These are phyloP conservation scores for Petrocephalus schoutedeni DNA, from an alignment of 2,797 vertebrate genomes.

Conservation along the genomic window DNA sequence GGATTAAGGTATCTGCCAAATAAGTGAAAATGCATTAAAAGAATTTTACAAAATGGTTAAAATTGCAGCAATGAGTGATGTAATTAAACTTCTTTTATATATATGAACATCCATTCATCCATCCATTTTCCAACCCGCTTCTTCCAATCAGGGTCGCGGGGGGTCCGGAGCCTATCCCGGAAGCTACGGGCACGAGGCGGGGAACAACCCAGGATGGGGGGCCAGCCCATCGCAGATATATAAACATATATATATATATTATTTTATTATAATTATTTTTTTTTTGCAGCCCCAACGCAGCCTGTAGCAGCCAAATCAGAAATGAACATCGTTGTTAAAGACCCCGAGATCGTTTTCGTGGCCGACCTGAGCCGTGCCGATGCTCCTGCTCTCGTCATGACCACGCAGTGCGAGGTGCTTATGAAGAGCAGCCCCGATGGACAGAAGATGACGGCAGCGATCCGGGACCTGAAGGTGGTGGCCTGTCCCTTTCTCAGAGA, in stretches of 20 bases:
- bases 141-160: no score
- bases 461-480: conserved; percentile 83
- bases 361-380: conserved; percentile 90
- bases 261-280: neutral
- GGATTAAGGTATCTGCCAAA: no score
- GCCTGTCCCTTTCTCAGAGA: conserved; percentile 85
- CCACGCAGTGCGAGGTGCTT: conserved; percentile 79
- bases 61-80: no score
- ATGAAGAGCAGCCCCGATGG: conserved; percentile 68
- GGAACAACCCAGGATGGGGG: no score
- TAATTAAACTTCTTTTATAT: no score
- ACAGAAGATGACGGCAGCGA: conserved; percentile 71
- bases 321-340: conserved; percentile 78
- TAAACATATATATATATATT: neutral
- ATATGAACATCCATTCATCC: no score
- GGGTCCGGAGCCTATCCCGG: no score
- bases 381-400: conserved; percentile 84
- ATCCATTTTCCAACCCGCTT: no score
- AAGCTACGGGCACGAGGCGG: no score
- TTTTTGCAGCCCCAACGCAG: conserved; percentile 52
- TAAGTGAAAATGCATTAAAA: no score
- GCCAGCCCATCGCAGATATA: no score
- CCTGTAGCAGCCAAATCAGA: conserved; percentile 67
- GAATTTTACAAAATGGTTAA: no score
- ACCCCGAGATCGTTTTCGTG: conserved; percentile 94